phyloP scores from a whole-genome alignment of 2,113 vertebrate species.

The Butastur rufipennis region DNA sequence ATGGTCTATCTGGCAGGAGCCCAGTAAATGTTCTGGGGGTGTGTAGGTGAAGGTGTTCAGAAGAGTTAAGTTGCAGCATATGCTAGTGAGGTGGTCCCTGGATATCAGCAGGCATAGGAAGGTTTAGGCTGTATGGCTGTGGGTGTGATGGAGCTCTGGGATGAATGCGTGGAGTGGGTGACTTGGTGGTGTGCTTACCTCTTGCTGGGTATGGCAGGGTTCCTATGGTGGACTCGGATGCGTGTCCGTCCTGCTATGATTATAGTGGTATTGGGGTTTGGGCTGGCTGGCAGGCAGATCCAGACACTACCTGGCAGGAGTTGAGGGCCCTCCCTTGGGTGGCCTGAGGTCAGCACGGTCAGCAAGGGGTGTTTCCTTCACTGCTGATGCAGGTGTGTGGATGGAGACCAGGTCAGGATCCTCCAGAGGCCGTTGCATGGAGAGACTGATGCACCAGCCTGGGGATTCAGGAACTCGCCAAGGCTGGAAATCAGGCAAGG shows the following conservation, averaged over 20 bases:
- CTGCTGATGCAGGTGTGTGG: background rate
- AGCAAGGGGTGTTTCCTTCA: fast-evolving
- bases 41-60: background rate
- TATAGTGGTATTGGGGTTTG: fast-evolving
- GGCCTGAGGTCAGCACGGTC: background rate
- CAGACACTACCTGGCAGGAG: background rate
- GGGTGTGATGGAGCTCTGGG: background rate
- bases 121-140: background rate
- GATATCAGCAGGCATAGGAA: background rate
- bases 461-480: background rate
- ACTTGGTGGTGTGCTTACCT: background rate
- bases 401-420: too few relatives aligned
- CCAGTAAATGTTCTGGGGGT: background rate
- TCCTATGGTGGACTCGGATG: background rate
- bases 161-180: fast-evolving
- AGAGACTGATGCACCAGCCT: background rate
- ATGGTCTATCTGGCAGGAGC: background rate
- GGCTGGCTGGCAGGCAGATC: too few relatives aligned
- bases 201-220: background rate
- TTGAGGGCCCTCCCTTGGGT: background rate
- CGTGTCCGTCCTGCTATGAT: background rate
- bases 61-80: background rate
- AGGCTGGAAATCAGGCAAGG: background rate
- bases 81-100: background rate
- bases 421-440: background rate